phyloP scores from a whole-genome alignment of 1,140 invertebrate genomes.

The Teleopsis dalmanni region DNA sequence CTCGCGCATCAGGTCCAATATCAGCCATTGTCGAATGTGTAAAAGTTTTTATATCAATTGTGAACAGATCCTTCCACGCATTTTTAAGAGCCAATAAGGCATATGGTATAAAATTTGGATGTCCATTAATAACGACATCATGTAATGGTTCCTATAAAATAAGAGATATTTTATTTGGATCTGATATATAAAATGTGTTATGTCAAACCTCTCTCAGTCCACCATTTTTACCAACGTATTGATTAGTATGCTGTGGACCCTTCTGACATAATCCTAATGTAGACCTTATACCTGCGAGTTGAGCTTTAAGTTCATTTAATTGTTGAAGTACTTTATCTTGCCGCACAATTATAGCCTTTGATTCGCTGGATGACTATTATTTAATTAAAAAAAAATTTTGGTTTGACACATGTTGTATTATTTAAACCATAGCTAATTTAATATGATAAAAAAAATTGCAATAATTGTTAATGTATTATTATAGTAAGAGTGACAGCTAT shows the following conservation, averaged over 20 bases:
- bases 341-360: constrained; percentile 17
- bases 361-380: constrained; percentile 4
- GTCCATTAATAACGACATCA: constrained; percentile 41
- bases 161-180: background rate
- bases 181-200: background rate
- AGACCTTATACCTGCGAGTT: constrained; percentile 27
- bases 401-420: background rate
- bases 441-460: constrained; percentile 1
- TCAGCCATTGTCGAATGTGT: constrained; percentile 40
- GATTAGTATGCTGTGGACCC: constrained; percentile 18
- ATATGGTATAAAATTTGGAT: constrained; percentile 43
- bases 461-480: no score
- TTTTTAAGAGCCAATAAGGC: constrained; percentile 38
- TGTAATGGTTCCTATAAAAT: constrained; percentile 27
- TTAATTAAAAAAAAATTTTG: background rate
- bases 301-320: constrained; percentile 33
- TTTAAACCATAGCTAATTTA: background rate
- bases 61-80: constrained; percentile 33
- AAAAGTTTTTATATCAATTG: constrained; percentile 37
- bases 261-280: constrained; percentile 33
- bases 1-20: constrained; percentile 29
- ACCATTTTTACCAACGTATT: constrained; percentile 28
- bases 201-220: constrained; percentile 28
- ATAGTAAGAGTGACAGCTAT: no score
- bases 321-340: constrained; percentile 35